A percentile compares a stretch with the other conserved stretches of the same genome.
Conservation (phyloP, 2,113 vertebrate species). For the Climacteris rufus region DNA sequence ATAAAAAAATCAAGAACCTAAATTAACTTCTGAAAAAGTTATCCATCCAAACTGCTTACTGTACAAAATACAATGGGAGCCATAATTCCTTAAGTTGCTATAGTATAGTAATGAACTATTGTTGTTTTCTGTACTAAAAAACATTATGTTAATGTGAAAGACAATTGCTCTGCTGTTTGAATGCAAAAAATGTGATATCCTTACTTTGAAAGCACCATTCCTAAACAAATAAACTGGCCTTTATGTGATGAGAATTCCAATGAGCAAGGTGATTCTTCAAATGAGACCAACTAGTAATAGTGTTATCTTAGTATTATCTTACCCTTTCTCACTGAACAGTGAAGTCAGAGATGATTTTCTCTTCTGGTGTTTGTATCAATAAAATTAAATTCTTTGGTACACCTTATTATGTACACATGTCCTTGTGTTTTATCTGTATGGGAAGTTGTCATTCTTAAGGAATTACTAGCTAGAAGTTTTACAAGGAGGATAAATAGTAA, state of each 20-base stretch:
- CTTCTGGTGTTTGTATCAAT: background rate
- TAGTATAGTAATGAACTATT: background rate
- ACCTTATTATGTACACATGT: background rate
- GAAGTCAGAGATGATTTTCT: constrained; percentile 5
- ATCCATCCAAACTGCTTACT: background rate
- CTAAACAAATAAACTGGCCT: background rate
- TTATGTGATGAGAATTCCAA: constrained; percentile 8
- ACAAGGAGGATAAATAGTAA: background rate
- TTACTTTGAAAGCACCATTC: background rate
- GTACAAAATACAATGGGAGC: background rate
- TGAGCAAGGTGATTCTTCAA: background rate
- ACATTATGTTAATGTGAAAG: background rate
- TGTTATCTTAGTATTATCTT: background rate
- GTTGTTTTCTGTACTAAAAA: background rate
- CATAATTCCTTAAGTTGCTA: background rate
- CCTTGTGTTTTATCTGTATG: background rate
- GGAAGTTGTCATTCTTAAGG: background rate
- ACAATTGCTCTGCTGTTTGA: background rate
- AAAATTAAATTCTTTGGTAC: background rate
- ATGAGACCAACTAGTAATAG: background rate
- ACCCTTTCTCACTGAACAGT: background rate
- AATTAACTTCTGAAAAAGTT: background rate
- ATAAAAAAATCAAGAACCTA: background rate
- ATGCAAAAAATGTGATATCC: background rate
- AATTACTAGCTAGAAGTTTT: background rate